phyloP scores from a whole-genome alignment of 2,888 invertebrate genomes.

The Drosophila austrosaltans region DNA sequence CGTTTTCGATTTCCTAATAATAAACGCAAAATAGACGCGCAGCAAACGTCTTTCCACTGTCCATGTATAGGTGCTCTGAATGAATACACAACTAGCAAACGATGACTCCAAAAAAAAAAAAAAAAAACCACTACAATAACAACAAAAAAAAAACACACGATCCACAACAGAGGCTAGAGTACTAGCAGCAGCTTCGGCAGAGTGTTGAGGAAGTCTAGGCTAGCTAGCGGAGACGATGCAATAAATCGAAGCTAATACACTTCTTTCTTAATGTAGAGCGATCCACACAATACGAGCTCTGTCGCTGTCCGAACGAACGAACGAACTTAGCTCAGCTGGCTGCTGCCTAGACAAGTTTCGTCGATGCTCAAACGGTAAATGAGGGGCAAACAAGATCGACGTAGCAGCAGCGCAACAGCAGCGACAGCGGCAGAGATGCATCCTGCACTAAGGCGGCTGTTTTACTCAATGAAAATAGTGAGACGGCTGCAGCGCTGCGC shows the following conservation, averaged over 20 bases:
- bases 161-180: constrained; percentile 34
- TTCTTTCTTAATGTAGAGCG: constrained; percentile 77
- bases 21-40: constrained; percentile 76
- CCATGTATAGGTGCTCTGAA: constrained; percentile 76
- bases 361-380: constrained; percentile 69
- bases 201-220: constrained; percentile 57
- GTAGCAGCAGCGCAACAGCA: constrained; percentile 28
- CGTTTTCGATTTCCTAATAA: constrained; percentile 78
- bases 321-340: constrained; percentile 33
- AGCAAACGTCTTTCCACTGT: constrained; percentile 55
- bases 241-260: constrained; percentile 79
- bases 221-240: constrained; percentile 63
- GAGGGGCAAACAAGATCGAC: constrained; percentile 57
- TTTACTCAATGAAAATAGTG: constrained; percentile 78
- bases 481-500: constrained; percentile 29
- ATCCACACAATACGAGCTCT: constrained; percentile 38
- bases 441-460: constrained; percentile 68
- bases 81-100: constrained; percentile 68
- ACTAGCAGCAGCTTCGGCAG: constrained; percentile 21
- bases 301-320: constrained; percentile 29
- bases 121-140: constrained; percentile 21
- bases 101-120: constrained; percentile 36
- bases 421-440: constrained; percentile 46
- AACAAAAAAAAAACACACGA: constrained; percentile 34
- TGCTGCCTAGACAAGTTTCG: constrained; percentile 71